Conservation (phyloP, 2,797 vertebrate species). For the Hydrocynus forskahlii region DNA sequence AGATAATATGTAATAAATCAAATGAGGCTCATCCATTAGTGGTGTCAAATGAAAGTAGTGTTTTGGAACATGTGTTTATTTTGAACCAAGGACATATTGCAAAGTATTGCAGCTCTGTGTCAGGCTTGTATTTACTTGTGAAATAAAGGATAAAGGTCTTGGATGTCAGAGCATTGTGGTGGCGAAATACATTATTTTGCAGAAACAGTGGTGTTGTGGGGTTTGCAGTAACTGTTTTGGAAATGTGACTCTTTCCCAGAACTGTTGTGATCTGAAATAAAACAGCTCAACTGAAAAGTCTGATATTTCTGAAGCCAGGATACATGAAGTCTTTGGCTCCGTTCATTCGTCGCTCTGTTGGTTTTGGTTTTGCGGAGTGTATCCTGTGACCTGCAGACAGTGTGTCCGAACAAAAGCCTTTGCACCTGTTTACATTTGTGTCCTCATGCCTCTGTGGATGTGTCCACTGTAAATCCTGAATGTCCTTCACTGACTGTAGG, state of each 20-base stretch:
- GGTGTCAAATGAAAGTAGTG: too few relatives aligned
- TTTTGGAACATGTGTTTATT: not conserved
- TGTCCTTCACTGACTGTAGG: slow-evolving; percentile 34
- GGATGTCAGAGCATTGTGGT: not conserved
- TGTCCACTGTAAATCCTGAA: slow-evolving; percentile 43
- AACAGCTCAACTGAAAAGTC: not conserved
- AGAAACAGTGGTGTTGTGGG: not conserved
- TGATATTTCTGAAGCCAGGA: not conserved
- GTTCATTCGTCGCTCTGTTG: slow-evolving; percentile 4
- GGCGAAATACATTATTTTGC: not conserved
- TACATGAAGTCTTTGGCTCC: not conserved
- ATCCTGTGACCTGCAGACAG: slow-evolving; percentile 25
- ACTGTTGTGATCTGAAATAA: not conserved
- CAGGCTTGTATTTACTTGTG: not conserved
- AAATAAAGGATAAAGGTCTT: slow-evolving; percentile 20
- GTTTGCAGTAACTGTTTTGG: slow-evolving; percentile 24
- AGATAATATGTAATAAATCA: not conserved
- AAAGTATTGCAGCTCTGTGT: not conserved
- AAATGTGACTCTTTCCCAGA: slow-evolving; percentile 19
- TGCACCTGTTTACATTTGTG: slow-evolving; percentile 63
- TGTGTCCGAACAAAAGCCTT: slow-evolving; percentile 40
- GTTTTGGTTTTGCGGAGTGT: slow-evolving; percentile 20
- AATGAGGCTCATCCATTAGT: not conserved
- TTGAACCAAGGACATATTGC: not conserved
- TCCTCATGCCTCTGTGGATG: slow-evolving; percentile 53